Evolutionary conservation across 2,888 invertebrate species (phyloP).

Genomic region (Carterocephalus palaemon): DNA sequence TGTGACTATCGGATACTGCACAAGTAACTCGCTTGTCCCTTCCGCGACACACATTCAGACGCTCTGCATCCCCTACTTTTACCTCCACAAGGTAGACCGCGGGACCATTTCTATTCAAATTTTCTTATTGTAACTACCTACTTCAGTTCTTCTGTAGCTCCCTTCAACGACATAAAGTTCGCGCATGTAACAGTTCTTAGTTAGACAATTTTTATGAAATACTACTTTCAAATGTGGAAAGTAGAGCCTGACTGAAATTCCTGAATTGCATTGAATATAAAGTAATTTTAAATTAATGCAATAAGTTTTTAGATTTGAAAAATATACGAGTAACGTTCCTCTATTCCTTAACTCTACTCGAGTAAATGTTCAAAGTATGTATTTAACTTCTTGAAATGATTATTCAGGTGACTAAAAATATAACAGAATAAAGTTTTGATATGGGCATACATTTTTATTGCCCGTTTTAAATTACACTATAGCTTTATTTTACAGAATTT

Average conservation of each 20-base stretch:
- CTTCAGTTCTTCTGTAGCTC: slow-evolving; percentile 14
- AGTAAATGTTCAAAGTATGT: too few relatives aligned
- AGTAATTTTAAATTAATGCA: slow-evolving; percentile 17
- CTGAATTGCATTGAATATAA: slow-evolving; percentile 13
- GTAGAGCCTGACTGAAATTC: slow-evolving; percentile 2
- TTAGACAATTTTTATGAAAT: slow-evolving; percentile 16
- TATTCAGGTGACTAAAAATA: too few relatives aligned
- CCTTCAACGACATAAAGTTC: slow-evolving; percentile 14
- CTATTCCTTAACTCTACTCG: slow-evolving; percentile 2
- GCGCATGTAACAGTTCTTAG: slow-evolving; percentile 14
- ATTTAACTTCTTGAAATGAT: too few relatives aligned
- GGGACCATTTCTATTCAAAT: slow-evolving; percentile 52
- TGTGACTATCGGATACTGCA: slow-evolving; percentile 78
- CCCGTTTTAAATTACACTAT: too few relatives aligned
- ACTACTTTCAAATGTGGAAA: slow-evolving; percentile 13
- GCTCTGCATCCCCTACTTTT: slow-evolving; percentile 28
- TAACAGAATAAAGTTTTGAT: too few relatives aligned
- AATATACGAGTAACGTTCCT: slow-evolving; percentile 4
- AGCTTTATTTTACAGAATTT: too few relatives aligned
- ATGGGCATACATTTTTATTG: too few relatives aligned
- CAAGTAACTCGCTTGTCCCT: slow-evolving; percentile 73
- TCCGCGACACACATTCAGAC: slow-evolving; percentile 49
- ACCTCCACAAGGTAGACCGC: slow-evolving; percentile 31
- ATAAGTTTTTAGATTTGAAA: slow-evolving; percentile 17
- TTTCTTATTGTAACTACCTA: slow-evolving; percentile 38